Percentiles rank a stretch among this genome's conserved stretches.
These are phyloP conservation scores for Pithys albifrons DNA, from an alignment of 2,113 vertebrate species.

Conservation along the genomic window DNA sequence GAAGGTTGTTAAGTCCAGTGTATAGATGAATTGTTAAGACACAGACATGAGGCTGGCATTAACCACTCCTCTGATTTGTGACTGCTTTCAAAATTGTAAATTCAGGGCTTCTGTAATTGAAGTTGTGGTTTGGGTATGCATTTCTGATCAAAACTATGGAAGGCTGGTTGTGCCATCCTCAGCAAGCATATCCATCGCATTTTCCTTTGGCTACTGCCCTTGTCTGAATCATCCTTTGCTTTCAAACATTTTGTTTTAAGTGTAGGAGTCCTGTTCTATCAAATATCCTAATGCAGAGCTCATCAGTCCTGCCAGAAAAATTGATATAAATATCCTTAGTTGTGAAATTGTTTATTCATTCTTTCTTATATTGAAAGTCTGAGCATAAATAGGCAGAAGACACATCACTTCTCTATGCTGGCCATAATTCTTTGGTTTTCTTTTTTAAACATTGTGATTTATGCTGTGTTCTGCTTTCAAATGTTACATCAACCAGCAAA, in stretches of 20 bases:
- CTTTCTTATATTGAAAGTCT: not conserved
- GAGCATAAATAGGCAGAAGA: not conserved
- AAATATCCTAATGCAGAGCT: not conserved
- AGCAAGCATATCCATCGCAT: not conserved
- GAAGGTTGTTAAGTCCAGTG: not conserved
- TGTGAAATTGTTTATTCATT: not conserved
- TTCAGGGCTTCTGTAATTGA: not conserved
- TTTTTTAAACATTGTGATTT: not conserved
- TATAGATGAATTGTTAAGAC: not conserved
- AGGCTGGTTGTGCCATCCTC: not conserved
- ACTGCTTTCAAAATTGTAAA: not conserved
- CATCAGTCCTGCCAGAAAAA: not conserved
- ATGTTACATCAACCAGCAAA: not conserved
- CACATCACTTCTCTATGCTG: not conserved
- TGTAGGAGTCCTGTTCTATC: slow-evolving; percentile 6
- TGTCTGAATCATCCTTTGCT: not conserved
- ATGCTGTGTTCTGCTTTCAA: not conserved
- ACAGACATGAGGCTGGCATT: not conserved
- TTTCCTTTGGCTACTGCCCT: not conserved
- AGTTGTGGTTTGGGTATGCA: not conserved
- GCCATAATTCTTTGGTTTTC: not conserved
- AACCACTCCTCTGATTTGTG: not conserved
- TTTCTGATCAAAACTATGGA: not conserved
- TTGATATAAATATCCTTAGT: not conserved
- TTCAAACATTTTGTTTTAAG: slow-evolving; percentile 26